These are phyloP conservation scores for Siphonodentalium dalli DNA, from an alignment of 2,888 invertebrate species.

Conservation along the genomic window DNA sequence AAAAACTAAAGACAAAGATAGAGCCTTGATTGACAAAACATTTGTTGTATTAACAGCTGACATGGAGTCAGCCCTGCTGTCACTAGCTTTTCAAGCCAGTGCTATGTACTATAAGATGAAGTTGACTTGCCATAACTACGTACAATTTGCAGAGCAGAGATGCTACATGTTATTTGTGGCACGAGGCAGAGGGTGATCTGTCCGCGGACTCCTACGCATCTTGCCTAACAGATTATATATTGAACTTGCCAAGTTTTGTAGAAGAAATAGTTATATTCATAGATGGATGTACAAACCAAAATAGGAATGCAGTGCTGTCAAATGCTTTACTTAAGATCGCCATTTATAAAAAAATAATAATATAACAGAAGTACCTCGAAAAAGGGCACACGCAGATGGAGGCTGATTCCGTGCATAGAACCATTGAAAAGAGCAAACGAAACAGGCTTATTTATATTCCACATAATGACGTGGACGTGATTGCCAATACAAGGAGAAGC, in stretches of 20 bases:
- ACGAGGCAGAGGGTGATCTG: constrained; percentile 18
- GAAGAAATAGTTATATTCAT: constrained; percentile 17
- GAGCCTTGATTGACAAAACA: neutral
- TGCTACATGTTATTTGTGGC: constrained; percentile 24
- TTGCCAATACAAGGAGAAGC: neutral
- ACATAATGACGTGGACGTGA: constrained; percentile 14
- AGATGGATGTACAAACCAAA: constrained; percentile 24
- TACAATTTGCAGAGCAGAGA: constrained; percentile 13
- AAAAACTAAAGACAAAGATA: constrained; percentile 16
- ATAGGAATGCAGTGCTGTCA: constrained; percentile 19
- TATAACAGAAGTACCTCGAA: constrained; percentile 21
- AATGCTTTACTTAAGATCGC: constrained; percentile 17
- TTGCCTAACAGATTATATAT: constrained; percentile 14
- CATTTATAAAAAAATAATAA: constrained; percentile 7
- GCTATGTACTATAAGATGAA: constrained; percentile 21
- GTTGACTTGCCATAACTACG: constrained; percentile 23
- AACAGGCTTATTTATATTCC: constrained; percentile 18
- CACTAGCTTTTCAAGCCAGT: constrained; percentile 18
- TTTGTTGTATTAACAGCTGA: constrained; percentile 18
- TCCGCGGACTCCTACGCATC: constrained; percentile 15
- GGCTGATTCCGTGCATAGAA: constrained; percentile 21
- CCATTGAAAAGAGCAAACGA: constrained; percentile 14
- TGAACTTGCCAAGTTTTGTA: neutral
- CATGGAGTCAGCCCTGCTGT: constrained; percentile 17
- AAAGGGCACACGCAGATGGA: constrained; percentile 29